phyloP scores from a whole-genome alignment of 2,888 invertebrate species.

The Minunthozetes semirufus region DNA sequence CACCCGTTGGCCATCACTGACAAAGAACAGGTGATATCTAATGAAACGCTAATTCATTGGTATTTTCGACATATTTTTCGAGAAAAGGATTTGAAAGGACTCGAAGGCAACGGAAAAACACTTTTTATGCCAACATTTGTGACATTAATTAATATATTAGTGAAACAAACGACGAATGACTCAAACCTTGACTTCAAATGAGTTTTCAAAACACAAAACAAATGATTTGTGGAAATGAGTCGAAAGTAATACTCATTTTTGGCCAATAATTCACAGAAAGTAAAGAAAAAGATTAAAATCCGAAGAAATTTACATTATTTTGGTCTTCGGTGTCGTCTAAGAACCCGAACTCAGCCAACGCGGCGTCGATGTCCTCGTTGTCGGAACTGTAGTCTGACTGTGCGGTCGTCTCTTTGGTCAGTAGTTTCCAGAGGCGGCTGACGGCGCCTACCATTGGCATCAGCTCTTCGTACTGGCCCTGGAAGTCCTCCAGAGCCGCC shows the following conservation, averaged over 20 bases:
- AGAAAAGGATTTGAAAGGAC: not conserved
- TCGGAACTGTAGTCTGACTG: not conserved
- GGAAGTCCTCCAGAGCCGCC: slow-evolving; percentile 30
- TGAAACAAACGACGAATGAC: not conserved
- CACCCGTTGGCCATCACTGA: too few species aligned
- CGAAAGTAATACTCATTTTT: not conserved
- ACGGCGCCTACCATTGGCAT: slow-evolving; percentile 8
- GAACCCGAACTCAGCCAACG: slow-evolving; percentile 25
- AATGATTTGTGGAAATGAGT: not conserved
- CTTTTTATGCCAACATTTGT: not conserved
- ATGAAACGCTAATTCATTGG: too few species aligned
- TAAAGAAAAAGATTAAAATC: not conserved
- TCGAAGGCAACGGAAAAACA: not conserved
- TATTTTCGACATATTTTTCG: too few species aligned
- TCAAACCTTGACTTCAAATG: not conserved
- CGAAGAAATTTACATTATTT: not conserved
- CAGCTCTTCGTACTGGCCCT: slow-evolving; percentile 34
- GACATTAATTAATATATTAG: not conserved
- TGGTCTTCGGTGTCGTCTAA: slow-evolving; percentile 18
- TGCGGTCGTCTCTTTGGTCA: not conserved
- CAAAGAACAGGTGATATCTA: too few species aligned
- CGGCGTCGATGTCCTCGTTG: slow-evolving; percentile 16
- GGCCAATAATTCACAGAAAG: not conserved
- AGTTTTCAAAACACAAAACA: not conserved
- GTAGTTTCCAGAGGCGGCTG: not conserved